Percentiles rank a stretch among this genome's conserved stretches.
phyloP scores from a whole-genome alignment of 1,140 invertebrate genomes.

The Drosophila littoralis region DNA sequence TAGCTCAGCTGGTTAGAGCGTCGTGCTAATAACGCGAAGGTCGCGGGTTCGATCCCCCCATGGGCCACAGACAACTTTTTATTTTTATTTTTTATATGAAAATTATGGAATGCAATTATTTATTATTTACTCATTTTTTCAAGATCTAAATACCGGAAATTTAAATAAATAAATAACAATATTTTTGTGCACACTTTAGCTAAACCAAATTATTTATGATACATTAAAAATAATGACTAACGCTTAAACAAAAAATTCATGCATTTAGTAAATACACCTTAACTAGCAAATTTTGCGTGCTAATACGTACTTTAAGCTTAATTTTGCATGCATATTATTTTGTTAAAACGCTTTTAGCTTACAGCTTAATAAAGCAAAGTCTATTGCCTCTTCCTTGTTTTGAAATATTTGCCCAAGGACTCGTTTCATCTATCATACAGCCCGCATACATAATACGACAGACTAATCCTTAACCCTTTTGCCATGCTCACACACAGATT shows the following conservation, averaged over 20 bases:
- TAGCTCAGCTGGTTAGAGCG: conserved; percentile 86
- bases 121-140: not conserved
- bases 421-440: not conserved
- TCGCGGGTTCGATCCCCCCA: conserved; percentile 86
- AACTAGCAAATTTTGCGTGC: no score
- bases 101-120: not conserved
- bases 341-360: not conserved
- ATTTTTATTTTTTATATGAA: not conserved
- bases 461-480: conserved; percentile 28
- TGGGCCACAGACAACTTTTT: conserved; percentile 51
- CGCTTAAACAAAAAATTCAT: no score
- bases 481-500: conserved; percentile 3
- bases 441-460: conserved; percentile 15
- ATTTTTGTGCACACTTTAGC: no score
- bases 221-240: no score
- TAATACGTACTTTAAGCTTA: no score
- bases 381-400: not conserved
- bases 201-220: no score
- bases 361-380: not conserved
- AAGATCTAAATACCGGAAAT: not conserved
- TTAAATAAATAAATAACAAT: no score
- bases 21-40: conserved; percentile 87
- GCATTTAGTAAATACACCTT: no score
- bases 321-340: not conserved
- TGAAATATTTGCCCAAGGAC: not conserved